phyloP scores from a whole-genome alignment of 1,140 invertebrate species.

The Ruditapes philippinarum region DNA sequence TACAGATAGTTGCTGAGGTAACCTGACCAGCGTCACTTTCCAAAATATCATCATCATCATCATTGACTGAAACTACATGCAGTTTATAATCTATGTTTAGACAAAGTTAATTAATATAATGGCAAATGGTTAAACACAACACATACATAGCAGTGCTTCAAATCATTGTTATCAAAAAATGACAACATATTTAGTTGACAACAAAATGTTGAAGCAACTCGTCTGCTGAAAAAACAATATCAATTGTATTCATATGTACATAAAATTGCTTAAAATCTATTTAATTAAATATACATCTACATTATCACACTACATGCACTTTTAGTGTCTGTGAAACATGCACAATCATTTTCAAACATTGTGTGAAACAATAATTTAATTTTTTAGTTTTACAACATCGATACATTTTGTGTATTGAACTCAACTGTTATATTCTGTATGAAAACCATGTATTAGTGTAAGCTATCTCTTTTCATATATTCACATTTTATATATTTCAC shows the following conservation, averaged over 20 bases:
- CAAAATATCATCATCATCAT: background rate
- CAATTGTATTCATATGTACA: too few species aligned
- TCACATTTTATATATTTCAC: too few species aligned
- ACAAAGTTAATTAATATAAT: background rate
- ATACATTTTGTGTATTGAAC: too few species aligned
- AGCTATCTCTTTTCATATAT: too few species aligned
- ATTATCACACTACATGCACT: background rate
- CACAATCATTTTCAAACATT: background rate
- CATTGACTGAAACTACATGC: constrained; percentile 58
- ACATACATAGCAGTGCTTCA: constrained; percentile 6
- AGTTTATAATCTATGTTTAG: background rate
- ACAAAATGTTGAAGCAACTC: background rate
- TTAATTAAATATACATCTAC: background rate
- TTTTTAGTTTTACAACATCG: too few species aligned
- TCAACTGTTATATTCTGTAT: too few species aligned
- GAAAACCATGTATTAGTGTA: too few species aligned
- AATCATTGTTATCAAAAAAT: too few species aligned
- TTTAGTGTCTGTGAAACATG: constrained; percentile 1
- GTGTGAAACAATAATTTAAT: background rate
- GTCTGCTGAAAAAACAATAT: too few species aligned
- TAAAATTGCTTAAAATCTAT: too few species aligned
- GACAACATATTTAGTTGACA: background rate
- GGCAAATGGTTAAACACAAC: background rate
- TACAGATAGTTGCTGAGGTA: background rate
- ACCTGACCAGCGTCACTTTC: background rate